A percentile compares a stretch with the other conserved stretches of the same genome.
These are phyloP conservation scores for Apis dorsata DNA, from an alignment of 1,140 invertebrate genomes.

Conservation along the genomic window DNA sequence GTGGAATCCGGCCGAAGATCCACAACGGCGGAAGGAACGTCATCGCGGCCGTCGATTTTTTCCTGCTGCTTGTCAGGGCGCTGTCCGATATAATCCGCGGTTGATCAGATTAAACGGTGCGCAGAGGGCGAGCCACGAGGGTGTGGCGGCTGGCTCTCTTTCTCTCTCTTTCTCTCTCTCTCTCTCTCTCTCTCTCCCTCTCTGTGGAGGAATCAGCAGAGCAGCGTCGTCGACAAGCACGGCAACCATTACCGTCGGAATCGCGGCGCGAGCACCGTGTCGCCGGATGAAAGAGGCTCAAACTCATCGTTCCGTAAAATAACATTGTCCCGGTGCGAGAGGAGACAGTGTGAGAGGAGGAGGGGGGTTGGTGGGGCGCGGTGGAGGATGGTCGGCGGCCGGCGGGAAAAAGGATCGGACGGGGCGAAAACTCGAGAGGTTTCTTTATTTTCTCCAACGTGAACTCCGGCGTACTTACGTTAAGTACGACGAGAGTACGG, in stretches of 20 bases:
- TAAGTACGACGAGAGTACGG: constrained; percentile 67
- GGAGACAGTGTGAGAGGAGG: constrained; percentile 32
- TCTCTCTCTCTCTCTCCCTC: too few species aligned
- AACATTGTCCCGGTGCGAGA: constrained; percentile 76
- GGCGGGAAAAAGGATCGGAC: constrained; percentile 30
- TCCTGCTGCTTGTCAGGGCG: constrained; percentile 56
- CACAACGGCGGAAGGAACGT: constrained; percentile 7
- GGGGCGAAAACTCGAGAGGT: constrained; percentile 62
- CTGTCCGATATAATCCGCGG: constrained; percentile 78
- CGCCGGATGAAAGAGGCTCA: constrained; percentile 80
- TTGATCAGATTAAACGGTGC: constrained; percentile 80
- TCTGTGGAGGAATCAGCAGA: constrained; percentile 35
- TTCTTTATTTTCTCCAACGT: constrained; percentile 73
- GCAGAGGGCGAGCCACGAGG: constrained; percentile 62
- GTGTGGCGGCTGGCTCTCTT: constrained; percentile 52
- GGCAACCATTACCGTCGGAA: constrained; percentile 50
- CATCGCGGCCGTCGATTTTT: constrained; percentile 50
- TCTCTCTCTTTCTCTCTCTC: too few species aligned
- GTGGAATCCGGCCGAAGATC: background rate
- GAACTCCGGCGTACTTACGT: constrained; percentile 72
- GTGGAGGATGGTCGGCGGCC: constrained; percentile 20
- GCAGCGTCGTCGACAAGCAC: constrained; percentile 24
- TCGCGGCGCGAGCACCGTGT: constrained; percentile 60
- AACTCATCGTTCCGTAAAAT: constrained; percentile 79
- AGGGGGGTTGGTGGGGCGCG: background rate